Conservation (phyloP, 2,797 vertebrate genomes). For the Crypturellus tataupa region DNA sequence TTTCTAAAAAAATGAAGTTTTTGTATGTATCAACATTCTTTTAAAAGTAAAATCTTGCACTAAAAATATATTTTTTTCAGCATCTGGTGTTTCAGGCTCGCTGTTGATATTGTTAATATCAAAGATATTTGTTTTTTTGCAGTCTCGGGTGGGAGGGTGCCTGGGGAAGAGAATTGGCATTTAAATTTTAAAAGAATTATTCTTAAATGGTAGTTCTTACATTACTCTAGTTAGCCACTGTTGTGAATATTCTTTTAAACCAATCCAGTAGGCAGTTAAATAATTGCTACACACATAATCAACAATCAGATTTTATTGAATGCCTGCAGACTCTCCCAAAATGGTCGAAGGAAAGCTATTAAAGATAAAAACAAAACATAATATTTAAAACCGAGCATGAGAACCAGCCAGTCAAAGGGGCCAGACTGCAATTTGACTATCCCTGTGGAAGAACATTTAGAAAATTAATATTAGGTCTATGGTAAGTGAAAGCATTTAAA, state of each 20-base stretch:
- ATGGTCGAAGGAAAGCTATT: constrained; percentile 58
- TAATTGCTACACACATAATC: constrained; percentile 39
- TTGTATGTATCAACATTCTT: not conserved
- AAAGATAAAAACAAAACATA: constrained; percentile 59
- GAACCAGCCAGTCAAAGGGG: constrained; percentile 40
- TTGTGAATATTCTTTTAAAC: constrained; percentile 36
- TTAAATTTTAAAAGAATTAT: not conserved
- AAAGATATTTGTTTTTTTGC: not conserved
- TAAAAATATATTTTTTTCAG: not conserved
- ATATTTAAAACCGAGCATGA: constrained; percentile 54
- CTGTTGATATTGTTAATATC: not conserved
- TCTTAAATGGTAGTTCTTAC: not conserved
- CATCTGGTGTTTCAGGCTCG: not conserved
- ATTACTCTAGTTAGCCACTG: not conserved
- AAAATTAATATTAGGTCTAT: constrained; percentile 50
- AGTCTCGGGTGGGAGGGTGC: fast-evolving
- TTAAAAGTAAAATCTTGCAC: not conserved
- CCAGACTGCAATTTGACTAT: constrained; percentile 12
- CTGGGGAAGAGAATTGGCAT: constrained; percentile 16
- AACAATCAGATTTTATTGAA: constrained; percentile 50
- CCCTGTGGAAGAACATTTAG: constrained; percentile 13
- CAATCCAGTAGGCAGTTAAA: constrained; percentile 20
- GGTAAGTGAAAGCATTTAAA: constrained; percentile 52
- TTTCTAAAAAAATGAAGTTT: not conserved
- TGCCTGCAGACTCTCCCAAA: constrained; percentile 14